These are phyloP conservation scores for Protula sp. DNA, from an alignment of 2,888 invertebrate genomes.

Conservation along the genomic window DNA sequence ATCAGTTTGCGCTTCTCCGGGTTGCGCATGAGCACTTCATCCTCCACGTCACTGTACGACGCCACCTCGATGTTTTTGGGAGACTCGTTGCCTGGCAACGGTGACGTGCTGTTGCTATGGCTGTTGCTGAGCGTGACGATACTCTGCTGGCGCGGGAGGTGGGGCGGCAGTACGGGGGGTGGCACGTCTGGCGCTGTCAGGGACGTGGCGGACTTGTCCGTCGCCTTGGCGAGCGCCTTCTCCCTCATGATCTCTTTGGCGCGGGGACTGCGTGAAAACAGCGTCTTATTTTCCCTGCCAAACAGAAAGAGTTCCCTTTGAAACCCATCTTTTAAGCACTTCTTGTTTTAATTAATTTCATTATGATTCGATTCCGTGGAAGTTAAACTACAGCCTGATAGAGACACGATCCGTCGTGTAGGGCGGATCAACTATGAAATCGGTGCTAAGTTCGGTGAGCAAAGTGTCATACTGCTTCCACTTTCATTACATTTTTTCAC, in stretches of 20 bases:
- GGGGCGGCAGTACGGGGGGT: neutral
- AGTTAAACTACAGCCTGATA: no score
- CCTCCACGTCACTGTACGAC: neutral
- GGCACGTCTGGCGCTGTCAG: neutral
- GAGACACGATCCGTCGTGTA: no score
- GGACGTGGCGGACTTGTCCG: neutral
- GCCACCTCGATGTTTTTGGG: neutral
- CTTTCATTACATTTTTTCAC: no score
- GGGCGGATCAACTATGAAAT: no score
- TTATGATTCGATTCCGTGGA: no score
- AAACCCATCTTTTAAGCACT: no score
- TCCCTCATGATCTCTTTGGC: neutral
- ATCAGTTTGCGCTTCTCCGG: constrained; percentile 22
- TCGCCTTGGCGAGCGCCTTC: neutral
- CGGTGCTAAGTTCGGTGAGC: no score
- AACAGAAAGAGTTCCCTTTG: no score
- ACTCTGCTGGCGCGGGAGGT: neutral
- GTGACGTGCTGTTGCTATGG: neutral
- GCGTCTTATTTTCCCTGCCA: neutral
- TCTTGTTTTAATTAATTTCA: no score
- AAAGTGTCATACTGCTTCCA: no score
- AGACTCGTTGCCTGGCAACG: neutral
- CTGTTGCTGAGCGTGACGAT: constrained; percentile 9
- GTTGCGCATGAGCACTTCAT: neutral
- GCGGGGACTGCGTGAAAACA: constrained; percentile 2